These are phyloP conservation scores for Coturnix japonica DNA, from an alignment of 2,113 vertebrate genomes.

Conservation along the genomic window DNA sequence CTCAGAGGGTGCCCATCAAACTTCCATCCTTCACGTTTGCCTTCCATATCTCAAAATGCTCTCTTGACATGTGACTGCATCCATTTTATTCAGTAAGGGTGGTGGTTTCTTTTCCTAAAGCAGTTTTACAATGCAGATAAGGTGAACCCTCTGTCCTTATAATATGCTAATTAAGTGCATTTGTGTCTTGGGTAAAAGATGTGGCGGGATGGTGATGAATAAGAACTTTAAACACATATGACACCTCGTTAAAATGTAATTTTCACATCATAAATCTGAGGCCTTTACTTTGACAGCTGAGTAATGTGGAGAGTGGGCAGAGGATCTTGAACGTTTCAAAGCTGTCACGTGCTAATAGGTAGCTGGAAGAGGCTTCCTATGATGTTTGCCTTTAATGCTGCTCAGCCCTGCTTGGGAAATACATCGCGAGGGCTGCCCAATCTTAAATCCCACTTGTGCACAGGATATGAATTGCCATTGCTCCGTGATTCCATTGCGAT, in stretches of 20 bases:
- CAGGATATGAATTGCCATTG: background rate
- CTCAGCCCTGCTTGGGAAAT: background rate
- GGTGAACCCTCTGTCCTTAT: constrained; percentile 74
- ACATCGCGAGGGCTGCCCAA: background rate
- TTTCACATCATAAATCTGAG: constrained; percentile 80
- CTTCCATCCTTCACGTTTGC: background rate
- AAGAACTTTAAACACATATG: constrained; percentile 82
- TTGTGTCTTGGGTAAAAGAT: constrained; percentile 71
- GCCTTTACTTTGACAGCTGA: constrained; percentile 76
- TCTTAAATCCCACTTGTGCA: constrained; percentile 8
- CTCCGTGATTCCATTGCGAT: background rate
- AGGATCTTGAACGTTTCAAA: constrained; percentile 61
- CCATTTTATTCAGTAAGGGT: background rate
- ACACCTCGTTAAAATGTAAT: constrained; percentile 84
- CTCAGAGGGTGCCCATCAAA: background rate
- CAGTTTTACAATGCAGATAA: constrained; percentile 69
- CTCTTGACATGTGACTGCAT: background rate
- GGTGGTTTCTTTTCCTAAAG: background rate
- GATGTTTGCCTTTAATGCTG: rapidly evolving
- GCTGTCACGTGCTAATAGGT: constrained; percentile 38
- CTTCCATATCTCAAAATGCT: background rate
- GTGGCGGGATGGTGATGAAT: constrained; percentile 76
- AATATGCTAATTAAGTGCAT: constrained; percentile 77
- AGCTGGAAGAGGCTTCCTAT: constrained; percentile 20
- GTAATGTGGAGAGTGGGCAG: constrained; percentile 72